Conservation (phyloP, 2,888 invertebrate genomes). For the Andrena chrysosceles region DNA sequence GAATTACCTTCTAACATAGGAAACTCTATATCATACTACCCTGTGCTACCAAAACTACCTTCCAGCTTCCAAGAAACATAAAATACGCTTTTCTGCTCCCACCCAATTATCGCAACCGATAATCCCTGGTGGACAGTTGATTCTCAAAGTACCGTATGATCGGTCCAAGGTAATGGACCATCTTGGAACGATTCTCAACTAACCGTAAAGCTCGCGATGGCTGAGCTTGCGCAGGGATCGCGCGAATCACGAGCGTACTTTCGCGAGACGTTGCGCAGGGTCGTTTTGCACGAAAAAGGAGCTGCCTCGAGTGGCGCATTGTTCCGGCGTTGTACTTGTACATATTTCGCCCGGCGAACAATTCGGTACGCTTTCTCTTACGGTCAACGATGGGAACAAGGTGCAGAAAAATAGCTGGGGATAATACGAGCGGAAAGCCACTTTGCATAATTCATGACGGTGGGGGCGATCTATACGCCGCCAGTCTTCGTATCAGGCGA, state of each 20-base stretch:
- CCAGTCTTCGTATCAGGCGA: constrained; percentile 44
- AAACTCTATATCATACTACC: no score
- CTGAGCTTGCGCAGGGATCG: constrained; percentile 8
- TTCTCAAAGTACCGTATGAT: neutral
- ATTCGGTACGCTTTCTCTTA: constrained; percentile 58
- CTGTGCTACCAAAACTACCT: no score
- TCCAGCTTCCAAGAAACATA: no score
- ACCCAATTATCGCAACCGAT: no score
- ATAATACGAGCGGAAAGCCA: constrained; percentile 60
- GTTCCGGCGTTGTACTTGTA: constrained; percentile 14
- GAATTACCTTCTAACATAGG: no score
- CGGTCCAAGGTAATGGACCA: constrained; percentile 20
- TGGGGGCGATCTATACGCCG: constrained; percentile 21
- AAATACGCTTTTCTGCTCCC: no score
- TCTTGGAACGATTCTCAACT: constrained; percentile 7
- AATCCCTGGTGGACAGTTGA: constrained; percentile 7
- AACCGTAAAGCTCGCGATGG: constrained; percentile 6
- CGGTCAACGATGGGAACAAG: constrained; percentile 55
- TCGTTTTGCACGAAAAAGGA: neutral
- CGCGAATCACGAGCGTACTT: neutral
- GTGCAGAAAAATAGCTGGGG: constrained; percentile 43
- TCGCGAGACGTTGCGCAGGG: neutral
- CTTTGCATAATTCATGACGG: constrained; percentile 62
- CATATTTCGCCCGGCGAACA: constrained; percentile 27
- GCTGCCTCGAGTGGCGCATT: neutral